These are phyloP conservation scores for Orthosia gracilis DNA, from an alignment of 2,888 invertebrate genomes.

Conservation along the genomic window DNA sequence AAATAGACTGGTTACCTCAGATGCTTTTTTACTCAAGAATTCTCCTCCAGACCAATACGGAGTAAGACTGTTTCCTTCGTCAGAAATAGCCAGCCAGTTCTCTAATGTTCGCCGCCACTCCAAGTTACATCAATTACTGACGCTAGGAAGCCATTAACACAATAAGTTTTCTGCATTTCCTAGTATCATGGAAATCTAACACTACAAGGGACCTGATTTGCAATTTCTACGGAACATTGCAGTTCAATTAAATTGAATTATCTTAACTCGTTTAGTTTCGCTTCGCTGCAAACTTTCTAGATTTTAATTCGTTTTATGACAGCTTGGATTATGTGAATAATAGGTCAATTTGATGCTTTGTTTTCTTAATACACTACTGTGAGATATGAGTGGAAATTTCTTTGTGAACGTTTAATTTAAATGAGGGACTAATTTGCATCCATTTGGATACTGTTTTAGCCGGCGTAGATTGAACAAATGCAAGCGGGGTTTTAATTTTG, in stretches of 20 bases:
- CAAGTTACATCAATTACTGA: background rate
- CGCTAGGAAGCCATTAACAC: conserved; percentile 26
- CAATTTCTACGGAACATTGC: conserved; percentile 60
- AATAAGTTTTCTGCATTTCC: conserved; percentile 43
- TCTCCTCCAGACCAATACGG: too few relatives aligned
- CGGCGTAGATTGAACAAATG: background rate
- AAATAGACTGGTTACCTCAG: too few relatives aligned
- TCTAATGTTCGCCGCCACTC: background rate
- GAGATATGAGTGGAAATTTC: background rate
- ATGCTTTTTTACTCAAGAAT: background rate
- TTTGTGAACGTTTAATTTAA: conserved; percentile 12
- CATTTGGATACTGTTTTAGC: background rate
- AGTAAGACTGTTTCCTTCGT: background rate
- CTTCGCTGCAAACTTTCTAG: conserved; percentile 45
- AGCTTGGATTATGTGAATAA: conserved; percentile 23
- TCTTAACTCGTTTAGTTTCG: conserved; percentile 52
- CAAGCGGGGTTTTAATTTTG: background rate
- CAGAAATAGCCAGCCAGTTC: background rate
- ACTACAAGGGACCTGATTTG: conserved; percentile 57
- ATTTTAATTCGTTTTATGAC: conserved; percentile 37
- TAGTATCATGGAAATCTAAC: conserved; percentile 41
- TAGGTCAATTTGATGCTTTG: conserved; percentile 32
- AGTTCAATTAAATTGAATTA: conserved; percentile 56
- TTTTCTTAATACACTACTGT: conserved; percentile 25
- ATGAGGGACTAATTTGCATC: background rate